A percentile compares a stretch with the other conserved stretches of the same genome.
These are phyloP conservation scores for Litoditis marina DNA, from an alignment of 2,888 invertebrate species.

Conservation along the genomic window DNA sequence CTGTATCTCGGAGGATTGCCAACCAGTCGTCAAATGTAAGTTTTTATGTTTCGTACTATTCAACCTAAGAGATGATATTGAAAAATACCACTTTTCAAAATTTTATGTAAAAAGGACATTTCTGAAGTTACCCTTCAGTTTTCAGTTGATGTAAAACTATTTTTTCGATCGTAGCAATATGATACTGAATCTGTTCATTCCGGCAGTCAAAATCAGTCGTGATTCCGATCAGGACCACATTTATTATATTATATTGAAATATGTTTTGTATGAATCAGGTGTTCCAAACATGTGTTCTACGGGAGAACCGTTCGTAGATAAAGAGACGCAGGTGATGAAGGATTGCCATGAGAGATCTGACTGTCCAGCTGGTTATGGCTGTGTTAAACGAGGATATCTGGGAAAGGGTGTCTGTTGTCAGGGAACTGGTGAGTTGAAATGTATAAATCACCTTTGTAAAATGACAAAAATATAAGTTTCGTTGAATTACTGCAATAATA, in stretches of 20 bases:
- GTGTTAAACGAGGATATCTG: constrained; percentile 45
- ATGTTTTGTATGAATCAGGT: constrained; percentile 27
- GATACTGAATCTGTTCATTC: too few species aligned
- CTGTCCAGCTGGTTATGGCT: constrained; percentile 52
- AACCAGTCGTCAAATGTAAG: constrained; percentile 45
- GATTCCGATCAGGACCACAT: background rate
- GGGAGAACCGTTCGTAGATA: constrained; percentile 45
- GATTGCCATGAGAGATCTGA: constrained; percentile 31
- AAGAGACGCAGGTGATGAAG: constrained; percentile 27
- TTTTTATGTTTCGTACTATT: too few species aligned
- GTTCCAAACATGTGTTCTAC: constrained; percentile 47
- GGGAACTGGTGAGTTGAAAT: constrained; percentile 13
- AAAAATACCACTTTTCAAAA: too few species aligned
- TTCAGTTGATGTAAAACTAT: too few species aligned
- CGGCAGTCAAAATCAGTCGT: background rate
- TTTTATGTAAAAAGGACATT: too few species aligned
- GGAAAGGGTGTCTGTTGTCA: constrained; percentile 51
- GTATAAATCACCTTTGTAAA: too few species aligned
- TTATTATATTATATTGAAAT: background rate
- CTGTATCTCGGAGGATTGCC: constrained; percentile 34
- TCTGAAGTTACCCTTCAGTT: background rate
- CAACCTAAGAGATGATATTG: too few species aligned
- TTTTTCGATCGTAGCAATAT: too few species aligned
- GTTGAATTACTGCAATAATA: too few species aligned
- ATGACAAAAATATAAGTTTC: too few species aligned